These are phyloP conservation scores for Panagrolaimus sp. DNA, from an alignment of 1,140 invertebrate species.

Conservation along the genomic window DNA sequence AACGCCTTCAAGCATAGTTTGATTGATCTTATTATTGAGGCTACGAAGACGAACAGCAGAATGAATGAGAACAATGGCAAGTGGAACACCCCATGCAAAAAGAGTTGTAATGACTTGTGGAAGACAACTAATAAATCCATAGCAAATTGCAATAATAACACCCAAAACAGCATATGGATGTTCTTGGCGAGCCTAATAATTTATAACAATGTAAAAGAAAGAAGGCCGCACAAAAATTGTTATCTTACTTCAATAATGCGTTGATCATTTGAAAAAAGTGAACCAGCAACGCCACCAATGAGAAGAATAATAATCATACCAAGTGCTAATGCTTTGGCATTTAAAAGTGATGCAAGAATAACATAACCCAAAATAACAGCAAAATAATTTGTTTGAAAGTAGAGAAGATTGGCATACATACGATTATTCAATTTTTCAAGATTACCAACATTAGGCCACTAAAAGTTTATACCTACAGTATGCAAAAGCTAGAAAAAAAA, in stretches of 20 bases:
- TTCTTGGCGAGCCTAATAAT: slow-evolving; percentile 38
- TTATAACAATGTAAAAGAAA: too few species aligned
- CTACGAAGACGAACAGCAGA: slow-evolving; percentile 72
- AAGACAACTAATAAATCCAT: slow-evolving; percentile 28
- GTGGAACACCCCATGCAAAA: slow-evolving; percentile 32
- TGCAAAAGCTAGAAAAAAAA: too few species aligned
- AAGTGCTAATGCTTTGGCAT: slow-evolving; percentile 25
- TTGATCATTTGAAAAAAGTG: not conserved
- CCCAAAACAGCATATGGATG: slow-evolving; percentile 35
- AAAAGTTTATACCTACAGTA: not conserved
- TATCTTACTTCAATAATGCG: not conserved
- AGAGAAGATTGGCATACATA: slow-evolving; percentile 74
- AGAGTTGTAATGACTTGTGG: slow-evolving; percentile 35
- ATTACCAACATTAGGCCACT: slow-evolving; percentile 69
- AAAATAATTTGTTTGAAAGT: slow-evolving; percentile 82
- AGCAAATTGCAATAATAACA: slow-evolving; percentile 28
- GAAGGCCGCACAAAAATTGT: not conserved
- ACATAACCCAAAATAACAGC: slow-evolving; percentile 68
- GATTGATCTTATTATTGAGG: slow-evolving; percentile 72
- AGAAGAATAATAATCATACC: slow-evolving; percentile 20
- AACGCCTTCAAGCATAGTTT: slow-evolving; percentile 58
- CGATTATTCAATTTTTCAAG: slow-evolving; percentile 76
- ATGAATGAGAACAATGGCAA: slow-evolving; percentile 68
- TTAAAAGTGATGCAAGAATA: slow-evolving; percentile 60
- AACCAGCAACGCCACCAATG: slow-evolving; percentile 18